Evolutionary conservation across 1,140 invertebrate species (phyloP), one percentile per base, ranked within the genome.

Genomic region (Brachionus paranguensis): DNA sequence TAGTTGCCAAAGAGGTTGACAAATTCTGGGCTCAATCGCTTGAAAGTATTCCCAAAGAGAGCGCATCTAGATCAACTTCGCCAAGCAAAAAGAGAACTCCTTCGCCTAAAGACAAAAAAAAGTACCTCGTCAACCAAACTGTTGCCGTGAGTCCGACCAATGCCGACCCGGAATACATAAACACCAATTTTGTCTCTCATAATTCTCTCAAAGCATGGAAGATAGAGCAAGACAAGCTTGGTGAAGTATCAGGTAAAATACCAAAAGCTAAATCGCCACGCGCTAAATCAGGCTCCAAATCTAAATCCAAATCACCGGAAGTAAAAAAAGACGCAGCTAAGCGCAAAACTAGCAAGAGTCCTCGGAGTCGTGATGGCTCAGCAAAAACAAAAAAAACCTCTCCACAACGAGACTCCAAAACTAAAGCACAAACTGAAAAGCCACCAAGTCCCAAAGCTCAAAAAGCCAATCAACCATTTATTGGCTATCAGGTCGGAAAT

Each of bases 401-500:
- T 84, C 85, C 85, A 55, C 6, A 85, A 86, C 20, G 83, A 60
- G 83, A 43, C n/a, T 78, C 45, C 24, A 65, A 79, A 70, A 29
- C 24, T 3, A 84, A 78, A 85, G 53, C 12, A 17, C 60, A 27
- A n/a, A 11, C 17, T 60, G 72, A 85, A 29, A 64, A 78, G n/a
- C 70, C 74, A 24, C 29, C 43, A 85, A 24, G 24, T 27, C 14
- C 55, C 2, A n/a, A 47, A n/a, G 45, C 43, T 79, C 55, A 65
- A 64, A 79, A 79, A 47, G 72, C 41, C 4, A 83, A 64, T 37
- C 45, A 45, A 64, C 45, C 14, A 33, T 41, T 86, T 41, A 29
- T 84, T 78, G 88, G 89, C 11, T 90, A 89, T 85, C 87, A 90
- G 85, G 85, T 89, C 14, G 88, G 88, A 33, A 88, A 89, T 79